Percentiles rank a stretch among this genome's conserved stretches.
Evolutionary conservation across 2,888 invertebrate genomes (phyloP).

Genomic region (Rhyacophila evoluta): DNA sequence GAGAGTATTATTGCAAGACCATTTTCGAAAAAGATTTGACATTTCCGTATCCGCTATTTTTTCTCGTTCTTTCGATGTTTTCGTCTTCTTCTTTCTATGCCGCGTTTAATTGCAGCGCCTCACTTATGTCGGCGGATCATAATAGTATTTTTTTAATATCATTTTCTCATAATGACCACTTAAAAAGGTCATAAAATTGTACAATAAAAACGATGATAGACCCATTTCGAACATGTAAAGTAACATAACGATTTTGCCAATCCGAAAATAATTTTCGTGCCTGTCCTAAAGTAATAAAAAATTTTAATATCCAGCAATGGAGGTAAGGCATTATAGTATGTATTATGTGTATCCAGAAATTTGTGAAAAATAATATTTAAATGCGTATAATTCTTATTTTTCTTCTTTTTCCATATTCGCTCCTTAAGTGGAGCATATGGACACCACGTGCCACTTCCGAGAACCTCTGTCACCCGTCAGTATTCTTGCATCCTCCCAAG

Average conservation of each 20-base stretch:
- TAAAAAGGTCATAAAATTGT: not conserved
- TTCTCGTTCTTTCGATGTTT: not conserved
- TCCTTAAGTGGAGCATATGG: too few species aligned
- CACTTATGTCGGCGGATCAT: not conserved
- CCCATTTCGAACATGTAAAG: not conserved
- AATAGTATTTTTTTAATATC: conserved; percentile 1
- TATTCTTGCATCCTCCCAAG: too few species aligned
- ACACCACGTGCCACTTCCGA: too few species aligned
- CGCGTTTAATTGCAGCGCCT: not conserved
- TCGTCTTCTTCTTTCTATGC: not conserved
- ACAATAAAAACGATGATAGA: not conserved
- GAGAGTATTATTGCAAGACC: not conserved
- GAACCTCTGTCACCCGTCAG: too few species aligned
- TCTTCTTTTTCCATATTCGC: too few species aligned
- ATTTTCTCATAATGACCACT: not conserved
- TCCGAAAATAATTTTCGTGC: not conserved
- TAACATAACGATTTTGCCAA: not conserved
- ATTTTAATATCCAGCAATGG: not conserved
- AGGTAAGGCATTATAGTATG: not conserved
- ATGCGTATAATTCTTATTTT: too few species aligned
- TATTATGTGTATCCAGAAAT: not conserved
- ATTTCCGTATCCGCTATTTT: not conserved
- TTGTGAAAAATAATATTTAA: not conserved
- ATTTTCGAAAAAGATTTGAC: not conserved
- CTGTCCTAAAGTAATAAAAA: not conserved